phyloP scores from a whole-genome alignment of 2,797 vertebrate species.

The Ctenosaura bakeri region DNA sequence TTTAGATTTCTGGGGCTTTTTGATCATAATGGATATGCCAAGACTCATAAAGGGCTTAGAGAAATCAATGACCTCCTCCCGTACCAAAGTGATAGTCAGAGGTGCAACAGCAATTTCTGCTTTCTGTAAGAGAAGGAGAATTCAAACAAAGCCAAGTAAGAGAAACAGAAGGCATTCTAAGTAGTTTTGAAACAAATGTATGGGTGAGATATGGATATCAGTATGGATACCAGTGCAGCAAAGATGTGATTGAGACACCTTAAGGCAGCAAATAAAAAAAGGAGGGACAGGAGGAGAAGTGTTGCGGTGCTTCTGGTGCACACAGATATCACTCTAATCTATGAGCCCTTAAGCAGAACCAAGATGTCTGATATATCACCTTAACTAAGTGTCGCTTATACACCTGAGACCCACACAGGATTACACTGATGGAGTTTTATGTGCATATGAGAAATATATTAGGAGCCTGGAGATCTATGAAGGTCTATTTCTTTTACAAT shows the following conservation, averaged over 20 bases:
- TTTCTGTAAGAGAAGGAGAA: constrained; percentile 89
- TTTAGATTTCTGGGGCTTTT: constrained; percentile 99
- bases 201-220: background rate
- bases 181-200: background rate
- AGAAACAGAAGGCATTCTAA: constrained; percentile 59
- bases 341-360: background rate
- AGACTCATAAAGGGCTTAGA: constrained; percentile 99
- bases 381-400: background rate
- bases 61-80: constrained; percentile 99
- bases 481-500: background rate
- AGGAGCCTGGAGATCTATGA: background rate
- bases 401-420: background rate
- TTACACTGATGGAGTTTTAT: background rate
- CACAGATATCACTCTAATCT: background rate
- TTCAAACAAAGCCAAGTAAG: constrained; percentile 66
- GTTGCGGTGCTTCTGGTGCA: background rate
- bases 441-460: background rate
- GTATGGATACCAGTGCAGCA: background rate
- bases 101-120: constrained; percentile 99
- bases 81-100: constrained; percentile 97
- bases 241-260: background rate
- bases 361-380: background rate
- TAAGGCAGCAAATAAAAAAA: background rate
- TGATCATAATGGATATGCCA: constrained; percentile 99
- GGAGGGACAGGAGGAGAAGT: no score